Conservation (phyloP, 2,888 invertebrate species). For the Tupiocoris notatus region DNA sequence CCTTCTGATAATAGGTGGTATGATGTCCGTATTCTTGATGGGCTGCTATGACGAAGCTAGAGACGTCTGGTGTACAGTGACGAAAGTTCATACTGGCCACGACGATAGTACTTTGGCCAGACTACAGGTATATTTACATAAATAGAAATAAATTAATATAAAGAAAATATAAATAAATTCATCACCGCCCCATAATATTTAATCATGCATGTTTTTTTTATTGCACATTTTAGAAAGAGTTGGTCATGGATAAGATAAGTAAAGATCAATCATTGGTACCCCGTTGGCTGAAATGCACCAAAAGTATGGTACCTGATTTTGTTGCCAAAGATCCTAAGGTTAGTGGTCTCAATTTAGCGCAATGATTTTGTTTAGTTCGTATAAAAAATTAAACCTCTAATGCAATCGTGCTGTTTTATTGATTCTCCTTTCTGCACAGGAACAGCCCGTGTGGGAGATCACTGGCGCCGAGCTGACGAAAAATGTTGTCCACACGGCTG, state of each 20-base stretch:
- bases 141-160: too few species aligned
- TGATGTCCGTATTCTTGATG: constrained; percentile 90
- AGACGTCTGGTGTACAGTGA: constrained; percentile 81
- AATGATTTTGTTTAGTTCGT: too few species aligned
- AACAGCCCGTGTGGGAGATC: constrained; percentile 93
- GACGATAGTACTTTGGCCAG: constrained; percentile 81
- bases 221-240: constrained; percentile 55
- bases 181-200: too few species aligned
- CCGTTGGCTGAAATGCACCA: constrained; percentile 77
- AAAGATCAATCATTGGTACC: constrained; percentile 71
- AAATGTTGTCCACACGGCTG: constrained; percentile 74
- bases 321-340: constrained; percentile 77
- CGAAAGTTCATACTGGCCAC: constrained; percentile 82
- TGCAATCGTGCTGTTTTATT: neutral
- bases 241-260: constrained; percentile 78
- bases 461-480: constrained; percentile 67
- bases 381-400: neutral
- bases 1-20: constrained; percentile 51
- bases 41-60: constrained; percentile 73
- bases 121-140: constrained; percentile 72
- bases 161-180: too few species aligned
- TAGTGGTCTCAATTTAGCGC: too few species aligned
- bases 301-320: constrained; percentile 85
- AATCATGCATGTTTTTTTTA: too few species aligned
- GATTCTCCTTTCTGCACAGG: constrained; percentile 48